Evolutionary conservation across 92 coral and sea anemone genomes (phyloP).

Genomic region (Bergia puertoricense): DNA sequence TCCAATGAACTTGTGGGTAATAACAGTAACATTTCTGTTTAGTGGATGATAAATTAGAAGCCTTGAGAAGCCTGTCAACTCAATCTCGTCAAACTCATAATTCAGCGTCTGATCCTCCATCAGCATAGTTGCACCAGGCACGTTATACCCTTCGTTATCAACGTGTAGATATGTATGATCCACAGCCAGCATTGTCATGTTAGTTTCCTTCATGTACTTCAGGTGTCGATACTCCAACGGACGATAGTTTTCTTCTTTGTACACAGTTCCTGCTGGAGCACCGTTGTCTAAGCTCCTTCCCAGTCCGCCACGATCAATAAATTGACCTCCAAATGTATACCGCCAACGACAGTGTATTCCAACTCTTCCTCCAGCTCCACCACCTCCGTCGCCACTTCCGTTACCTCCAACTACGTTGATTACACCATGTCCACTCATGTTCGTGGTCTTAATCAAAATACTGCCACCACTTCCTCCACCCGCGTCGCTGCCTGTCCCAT

Average conservation of each 20-base stretch:
- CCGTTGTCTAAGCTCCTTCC: constrained; percentile 33
- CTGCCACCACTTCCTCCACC: constrained; percentile 82
- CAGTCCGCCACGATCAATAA: constrained; percentile 61
- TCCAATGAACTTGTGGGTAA: constrained; percentile 65
- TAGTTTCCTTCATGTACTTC: constrained; percentile 56
- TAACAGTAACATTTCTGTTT: constrained; percentile 56
- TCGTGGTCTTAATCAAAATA: constrained; percentile 60
- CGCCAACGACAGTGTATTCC: constrained; percentile 76
- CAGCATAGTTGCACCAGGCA: constrained; percentile 63
- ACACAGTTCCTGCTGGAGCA: constrained; percentile 70
- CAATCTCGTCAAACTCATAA: constrained; percentile 72
- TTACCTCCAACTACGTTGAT: constrained; percentile 61
- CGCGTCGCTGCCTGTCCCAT: constrained; percentile 53
- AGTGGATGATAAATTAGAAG: constrained; percentile 64
- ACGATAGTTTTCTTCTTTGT: constrained; percentile 62
- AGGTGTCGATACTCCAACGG: constrained; percentile 70
- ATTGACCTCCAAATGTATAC: constrained; percentile 58
- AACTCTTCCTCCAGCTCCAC: constrained; percentile 72
- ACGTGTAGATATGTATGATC: constrained; percentile 66
- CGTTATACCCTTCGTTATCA: constrained; percentile 59
- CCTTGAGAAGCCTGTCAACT: constrained; percentile 65
- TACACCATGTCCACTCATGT: constrained; percentile 70
- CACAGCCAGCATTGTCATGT: constrained; percentile 56
- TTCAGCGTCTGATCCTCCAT: constrained; percentile 57
- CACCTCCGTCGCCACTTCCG: constrained; percentile 62